Base-by-base conservation (phyloP, 2,888 invertebrate genomes). In the Fragum sueziense region DNA sequence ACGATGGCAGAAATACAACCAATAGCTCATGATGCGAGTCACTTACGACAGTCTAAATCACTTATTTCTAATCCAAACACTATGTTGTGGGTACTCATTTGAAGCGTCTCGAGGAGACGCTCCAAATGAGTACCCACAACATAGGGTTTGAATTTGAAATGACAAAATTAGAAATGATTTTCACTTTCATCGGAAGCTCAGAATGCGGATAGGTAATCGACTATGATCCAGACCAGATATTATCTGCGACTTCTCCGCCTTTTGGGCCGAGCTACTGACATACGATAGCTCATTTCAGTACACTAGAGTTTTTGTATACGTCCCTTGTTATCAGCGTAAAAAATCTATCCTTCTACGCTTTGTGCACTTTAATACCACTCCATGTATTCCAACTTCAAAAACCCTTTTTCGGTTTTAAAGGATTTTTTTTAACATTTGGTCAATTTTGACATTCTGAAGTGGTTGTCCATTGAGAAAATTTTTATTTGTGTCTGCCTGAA, bases 161-260 rank as follows among this genome's bases (percentile, higher is more conserved):
- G n/a, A n/a, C n/a, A n/a, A n/a, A n/a, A n/a, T n/a, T 61, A n/a
- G n/a, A n/a, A n/a, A n/a, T n/a, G n/a, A n/a, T n/a, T n/a, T n/a
- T n/a, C n/a, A n/a, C n/a, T n/a, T n/a, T n/a, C n/a, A n/a, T n/a
- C n/a, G n/a, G n/a, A n/a, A n/a, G n/a, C n/a, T n/a, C n/a, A 14
- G 47, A 68, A 20, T 14, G 47, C 57, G 20, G 54, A 57, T 29
- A 70, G 70, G 57, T 70, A 70, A 70, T 70, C 57, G 54, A 57
- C 54, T 54, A 54, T 34, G 54, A 70, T 70, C 25, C 52, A 57
- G 52, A 71, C 61, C 57, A 71, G 71, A 71, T 71, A 71, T 59
- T 71, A 71, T 71, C 71, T 14, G 20, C 71, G 9, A 71, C 37
- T 71, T 71, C 71, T 57, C 71, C 71, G 59, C 71, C 71, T 61